Base-by-base conservation (phyloP, 2,797 vertebrate genomes). In the Cygnus olor region DNA sequence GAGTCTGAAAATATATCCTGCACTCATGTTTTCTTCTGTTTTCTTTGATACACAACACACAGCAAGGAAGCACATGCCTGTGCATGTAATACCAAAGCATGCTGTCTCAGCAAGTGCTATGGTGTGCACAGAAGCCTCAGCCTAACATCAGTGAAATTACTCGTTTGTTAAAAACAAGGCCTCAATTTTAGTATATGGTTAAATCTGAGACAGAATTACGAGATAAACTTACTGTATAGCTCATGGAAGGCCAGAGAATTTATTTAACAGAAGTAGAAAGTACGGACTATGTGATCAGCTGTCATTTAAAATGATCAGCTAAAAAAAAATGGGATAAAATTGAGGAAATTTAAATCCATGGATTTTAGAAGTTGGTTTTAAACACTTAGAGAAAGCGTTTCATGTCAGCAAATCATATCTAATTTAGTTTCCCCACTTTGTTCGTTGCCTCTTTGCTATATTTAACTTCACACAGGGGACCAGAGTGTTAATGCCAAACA, bases 31-130 rank as follows among this genome's bases (percentile, higher is more conserved):
- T 53, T 77, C 60, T 24, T 32, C 42, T 25, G n/a, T 12, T 32
- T 22, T 34, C 57, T 36, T 28, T 17, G 21, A 44, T 1, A 32
- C 63, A 49, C 34, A 85, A 66, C 70, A 45, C 19, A 42, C 12
- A 49, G 32, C 34, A 60, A 5, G 1, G 14, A 49, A 21, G 30
- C 82, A 45, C 21, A 18, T 0, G 5, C 0, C 4, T 0, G 25
- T 30, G 34, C 15, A 20, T 0, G 15, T 28, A 38, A 54, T 5
- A 49, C 53, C 28, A 22, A 27, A 34, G 30, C 10, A 4, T 20
- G 7, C 6, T 7, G 9, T 9, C 11, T 24, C 51, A 38, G 16
- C 14, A 40, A 57, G 34, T 11, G 22, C 18, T 21, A 7, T 1
- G 9, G 40, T 4, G 24, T 8, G 40, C 10, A 21, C 0, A 32